Evolutionary conservation across 2,797 vertebrate genomes (phyloP), one percentile per base, ranked within the genome.

Genomic region (Melanotaenia parkinsoni): DNA sequence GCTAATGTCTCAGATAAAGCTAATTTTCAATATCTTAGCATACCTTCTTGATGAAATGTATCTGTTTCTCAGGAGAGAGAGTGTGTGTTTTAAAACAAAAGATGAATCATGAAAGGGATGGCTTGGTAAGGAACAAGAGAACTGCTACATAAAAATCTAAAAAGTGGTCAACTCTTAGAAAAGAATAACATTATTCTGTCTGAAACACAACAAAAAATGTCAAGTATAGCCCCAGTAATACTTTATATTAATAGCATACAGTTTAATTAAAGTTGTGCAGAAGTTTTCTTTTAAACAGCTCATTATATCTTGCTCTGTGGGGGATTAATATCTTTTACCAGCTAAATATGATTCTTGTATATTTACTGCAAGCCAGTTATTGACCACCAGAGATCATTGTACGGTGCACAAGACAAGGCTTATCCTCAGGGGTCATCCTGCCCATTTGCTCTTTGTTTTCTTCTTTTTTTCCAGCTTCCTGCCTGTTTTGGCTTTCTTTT

Each of bases 1-100:
- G 12, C 6, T 50, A 70, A 67, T 65, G 68, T 68, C 16, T 57
- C 16, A 59, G 72, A 75, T 81, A 63, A 77, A 53, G 35, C 11
- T 0, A 10, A 47, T 66, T 78, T 47, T 58, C 1, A 10, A 74
- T 35, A 54, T 32, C 13, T 24, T 22, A 30, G 8, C 51, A 22
- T 28, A 45, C 8, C 57, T 43, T 60, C 8, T 26, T 50, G 33
- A 74, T 33, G n/a, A n/a, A n/a, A 1, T 50, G 0, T 9, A 14
- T 38, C 11, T 38, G 16, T 24, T 7, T 54, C 16, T n/a, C 38
- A 60, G n/a, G 22, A 32, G 11, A 43, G 40, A 43, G 26, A 69
- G 28, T 30, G 56, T 59, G 47, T 13, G 26, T 70, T 61, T 61
- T 28, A 22, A 77, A 72, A 62, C 4, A 63, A 67, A 59, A 56